These are phyloP conservation scores for Cotesia chilonis DNA, from an alignment of 1,140 invertebrate species.

Conservation along the genomic window DNA sequence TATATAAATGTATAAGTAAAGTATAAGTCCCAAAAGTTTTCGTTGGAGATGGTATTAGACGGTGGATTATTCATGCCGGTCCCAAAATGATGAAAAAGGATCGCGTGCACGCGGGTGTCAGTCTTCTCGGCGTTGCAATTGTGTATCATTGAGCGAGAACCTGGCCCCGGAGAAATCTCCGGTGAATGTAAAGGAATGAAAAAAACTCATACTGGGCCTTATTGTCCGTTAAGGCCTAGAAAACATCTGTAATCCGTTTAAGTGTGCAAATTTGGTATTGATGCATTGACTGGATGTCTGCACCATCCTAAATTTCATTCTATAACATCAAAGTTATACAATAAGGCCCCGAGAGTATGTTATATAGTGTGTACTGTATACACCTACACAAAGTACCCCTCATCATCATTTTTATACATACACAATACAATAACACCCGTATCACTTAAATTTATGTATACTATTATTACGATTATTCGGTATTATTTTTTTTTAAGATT, in stretches of 20 bases:
- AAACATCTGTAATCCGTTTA: conserved; percentile 67
- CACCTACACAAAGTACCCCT: too few relatives aligned
- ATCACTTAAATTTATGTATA: too few relatives aligned
- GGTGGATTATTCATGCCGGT: conserved; percentile 29
- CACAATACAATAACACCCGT: too few relatives aligned
- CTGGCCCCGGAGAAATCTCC: conserved; percentile 10
- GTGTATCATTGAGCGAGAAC: not conserved
- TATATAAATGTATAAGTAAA: not conserved
- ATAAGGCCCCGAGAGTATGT: not conserved
- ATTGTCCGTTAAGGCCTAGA: conserved; percentile 42
- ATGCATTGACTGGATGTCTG: conserved; percentile 41
- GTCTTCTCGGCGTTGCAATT: conserved; percentile 3
- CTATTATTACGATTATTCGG: too few relatives aligned
- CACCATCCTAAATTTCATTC: conserved; percentile 24
- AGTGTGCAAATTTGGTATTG: conserved; percentile 64
- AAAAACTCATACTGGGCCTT: conserved; percentile 9
- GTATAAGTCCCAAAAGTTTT: conserved; percentile 48
- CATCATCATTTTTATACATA: too few relatives aligned
- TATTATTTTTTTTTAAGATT: too few relatives aligned
- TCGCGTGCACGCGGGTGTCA: conserved; percentile 26
- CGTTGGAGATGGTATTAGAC: conserved; percentile 41
- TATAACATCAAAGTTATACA: not conserved
- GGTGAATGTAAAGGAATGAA: not conserved
- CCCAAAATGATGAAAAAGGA: conserved; percentile 8
- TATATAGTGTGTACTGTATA: too few relatives aligned